These are phyloP conservation scores for Thalassoma bifasciatum DNA, from an alignment of 2,113 vertebrate species.

Conservation along the genomic window DNA sequence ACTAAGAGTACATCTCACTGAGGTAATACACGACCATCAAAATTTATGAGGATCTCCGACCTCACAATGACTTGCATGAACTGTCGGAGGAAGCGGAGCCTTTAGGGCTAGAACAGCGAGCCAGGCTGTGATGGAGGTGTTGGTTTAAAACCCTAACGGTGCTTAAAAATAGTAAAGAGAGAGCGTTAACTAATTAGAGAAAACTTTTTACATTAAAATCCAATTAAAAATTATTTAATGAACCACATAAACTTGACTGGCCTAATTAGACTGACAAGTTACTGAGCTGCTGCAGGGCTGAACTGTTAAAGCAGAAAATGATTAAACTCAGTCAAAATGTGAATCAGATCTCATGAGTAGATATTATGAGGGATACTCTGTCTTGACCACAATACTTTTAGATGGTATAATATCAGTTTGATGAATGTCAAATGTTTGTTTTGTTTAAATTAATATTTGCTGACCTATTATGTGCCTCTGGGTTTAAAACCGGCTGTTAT, in stretches of 20 bases:
- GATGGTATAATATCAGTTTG: background rate
- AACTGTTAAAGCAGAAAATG: constrained; percentile 44
- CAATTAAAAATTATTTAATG: constrained; percentile 58
- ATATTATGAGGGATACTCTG: background rate
- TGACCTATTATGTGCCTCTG: too few species aligned
- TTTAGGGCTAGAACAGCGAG: background rate
- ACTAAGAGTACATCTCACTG: constrained; percentile 44
- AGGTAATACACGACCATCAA: constrained; percentile 49
- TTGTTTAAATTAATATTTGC: background rate
- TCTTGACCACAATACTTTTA: background rate
- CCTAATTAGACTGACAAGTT: constrained; percentile 62
- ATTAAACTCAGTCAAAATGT: constrained; percentile 11
- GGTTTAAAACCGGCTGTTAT: too few species aligned
- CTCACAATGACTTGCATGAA: constrained; percentile 21
- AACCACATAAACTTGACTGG: constrained; percentile 47
- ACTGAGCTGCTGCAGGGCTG: constrained; percentile 46
- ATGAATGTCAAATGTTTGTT: background rate
- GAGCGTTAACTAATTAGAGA: background rate
- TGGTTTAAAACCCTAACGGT: background rate
- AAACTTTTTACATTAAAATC: constrained; percentile 44
- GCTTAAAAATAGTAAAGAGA: background rate
- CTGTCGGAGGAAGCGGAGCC: background rate
- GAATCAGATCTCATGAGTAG: constrained; percentile 13
- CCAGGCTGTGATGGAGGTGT: background rate
- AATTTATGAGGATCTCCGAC: constrained; percentile 35